Evolutionary conservation across 2,113 vertebrate species (phyloP).

Genomic region (Phalacrocorax pelagicus): DNA sequence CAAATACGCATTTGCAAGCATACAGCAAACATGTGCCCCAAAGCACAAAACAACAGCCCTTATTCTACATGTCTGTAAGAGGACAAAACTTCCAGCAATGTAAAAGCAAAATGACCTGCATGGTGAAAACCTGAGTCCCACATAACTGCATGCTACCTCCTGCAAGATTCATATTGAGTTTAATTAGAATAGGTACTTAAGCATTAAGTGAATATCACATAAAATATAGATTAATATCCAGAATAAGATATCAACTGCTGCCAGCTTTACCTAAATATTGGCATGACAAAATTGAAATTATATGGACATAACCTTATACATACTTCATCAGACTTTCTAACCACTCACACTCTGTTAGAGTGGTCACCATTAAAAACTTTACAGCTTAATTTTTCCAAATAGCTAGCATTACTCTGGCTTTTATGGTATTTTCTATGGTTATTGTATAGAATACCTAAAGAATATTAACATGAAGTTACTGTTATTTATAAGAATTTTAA

Average conservation of each 20-base stretch:
- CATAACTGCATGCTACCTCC: neutral
- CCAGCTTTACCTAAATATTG: constrained; percentile 3
- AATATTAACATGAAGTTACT: neutral
- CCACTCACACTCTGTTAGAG: neutral
- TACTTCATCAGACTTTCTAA: neutral
- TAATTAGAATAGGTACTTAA: neutral
- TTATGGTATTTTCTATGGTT: neutral
- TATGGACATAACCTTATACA: neutral
- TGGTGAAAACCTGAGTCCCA: neutral
- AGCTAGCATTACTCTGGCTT: neutral
- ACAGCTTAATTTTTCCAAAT: neutral
- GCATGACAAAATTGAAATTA: neutral
- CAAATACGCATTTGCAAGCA: neutral
- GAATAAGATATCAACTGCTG: neutral
- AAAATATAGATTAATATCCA: neutral
- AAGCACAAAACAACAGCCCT: neutral
- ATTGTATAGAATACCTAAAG: neutral
- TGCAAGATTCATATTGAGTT: neutral
- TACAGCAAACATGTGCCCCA: neutral
- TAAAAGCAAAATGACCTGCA: neutral
- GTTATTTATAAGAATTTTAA: neutral
- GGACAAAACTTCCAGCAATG: neutral
- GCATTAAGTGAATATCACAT: neutral
- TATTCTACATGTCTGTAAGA: neutral
- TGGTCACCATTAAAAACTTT: neutral